Percentiles rank a stretch among this genome's conserved stretches.
phyloP scores from a whole-genome alignment of 2,888 invertebrate species.

The Globia sparganii region DNA sequence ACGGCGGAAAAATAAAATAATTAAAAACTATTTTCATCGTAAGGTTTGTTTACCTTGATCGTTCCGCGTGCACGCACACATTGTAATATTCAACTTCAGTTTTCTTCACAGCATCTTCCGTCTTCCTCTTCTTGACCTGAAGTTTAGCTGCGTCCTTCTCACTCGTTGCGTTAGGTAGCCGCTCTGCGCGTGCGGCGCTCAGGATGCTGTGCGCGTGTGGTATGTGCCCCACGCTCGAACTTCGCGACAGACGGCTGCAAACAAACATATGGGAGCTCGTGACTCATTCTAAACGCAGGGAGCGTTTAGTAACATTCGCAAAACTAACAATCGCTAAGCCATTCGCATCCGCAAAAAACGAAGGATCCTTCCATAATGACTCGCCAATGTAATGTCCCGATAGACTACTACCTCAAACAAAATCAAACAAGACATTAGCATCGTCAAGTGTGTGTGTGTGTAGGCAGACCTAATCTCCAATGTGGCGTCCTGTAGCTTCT shows the following conservation, averaged over 20 bases:
- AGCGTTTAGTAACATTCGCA: slow-evolving; percentile 71
- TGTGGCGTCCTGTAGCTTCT: slow-evolving; percentile 95
- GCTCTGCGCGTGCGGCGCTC: slow-evolving; percentile 84
- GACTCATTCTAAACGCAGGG: slow-evolving; percentile 41
- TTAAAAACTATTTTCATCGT: slow-evolving; percentile 1
- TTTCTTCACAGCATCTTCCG: slow-evolving; percentile 97
- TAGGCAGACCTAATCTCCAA: slow-evolving; percentile 85
- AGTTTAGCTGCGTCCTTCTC: slow-evolving; percentile 94
- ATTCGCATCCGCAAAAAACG: slow-evolving; percentile 73
- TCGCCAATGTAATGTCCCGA: slow-evolving; percentile 58
- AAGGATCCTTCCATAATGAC: slow-evolving; percentile 82
- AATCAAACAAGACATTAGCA: slow-evolving; percentile 66
- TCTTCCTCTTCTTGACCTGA: slow-evolving; percentile 96
- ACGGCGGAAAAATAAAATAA: not conserved
- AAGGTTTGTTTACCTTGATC: slow-evolving; percentile 92
- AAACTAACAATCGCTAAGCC: slow-evolving; percentile 69
- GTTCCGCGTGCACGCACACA: slow-evolving; percentile 96
- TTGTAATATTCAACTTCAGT: slow-evolving; percentile 98
- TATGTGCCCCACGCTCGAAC: slow-evolving; percentile 90
- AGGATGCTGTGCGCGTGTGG: slow-evolving; percentile 89
- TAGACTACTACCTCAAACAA: slow-evolving; percentile 39
- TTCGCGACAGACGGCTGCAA: slow-evolving; percentile 86
- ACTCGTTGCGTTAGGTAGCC: slow-evolving; percentile 77
- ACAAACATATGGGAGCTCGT: slow-evolving; percentile 63
- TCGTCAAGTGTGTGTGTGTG: slow-evolving; percentile 68